Percentiles rank a stretch among this genome's conserved stretches.
These are phyloP conservation scores for Anorthoa munda DNA, from an alignment of 2,888 invertebrate genomes.

Conservation along the genomic window DNA sequence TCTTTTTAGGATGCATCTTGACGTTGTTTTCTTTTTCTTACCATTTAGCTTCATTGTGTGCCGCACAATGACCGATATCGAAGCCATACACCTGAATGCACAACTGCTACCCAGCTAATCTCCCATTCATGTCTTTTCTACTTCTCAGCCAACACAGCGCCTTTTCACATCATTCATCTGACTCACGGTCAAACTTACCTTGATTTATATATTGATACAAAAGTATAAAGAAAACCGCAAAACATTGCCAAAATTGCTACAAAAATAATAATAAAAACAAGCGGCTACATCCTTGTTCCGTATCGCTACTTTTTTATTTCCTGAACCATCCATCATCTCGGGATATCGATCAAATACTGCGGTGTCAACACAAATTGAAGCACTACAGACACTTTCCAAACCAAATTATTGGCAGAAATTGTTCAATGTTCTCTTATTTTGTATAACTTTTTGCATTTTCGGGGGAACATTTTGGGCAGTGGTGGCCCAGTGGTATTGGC, in stretches of 20 bases:
- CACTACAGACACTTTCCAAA: conserved; percentile 19
- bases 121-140: no score
- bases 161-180: no score
- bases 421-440: background rate
- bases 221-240: background rate
- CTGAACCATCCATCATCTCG: conserved; percentile 42
- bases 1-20: no score
- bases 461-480: background rate
- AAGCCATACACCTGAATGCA: no score
- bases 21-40: no score
- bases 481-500: no score
- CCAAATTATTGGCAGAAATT: conserved; percentile 23
- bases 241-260: background rate
- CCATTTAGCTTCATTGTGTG: background rate
- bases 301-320: conserved; percentile 23
- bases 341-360: conserved; percentile 40
- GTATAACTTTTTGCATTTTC: conserved; percentile 2
- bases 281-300: conserved; percentile 7
- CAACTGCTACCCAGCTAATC: no score
- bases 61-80: background rate
- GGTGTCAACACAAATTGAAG: conserved; percentile 29
- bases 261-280: conserved; percentile 1
- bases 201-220: no score
- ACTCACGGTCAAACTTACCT: no score
- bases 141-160: no score